Evolutionary conservation across 1,140 invertebrate species (phyloP), one percentile per base, ranked within the genome.

Genomic region (Zaprionus lachaisei): DNA sequence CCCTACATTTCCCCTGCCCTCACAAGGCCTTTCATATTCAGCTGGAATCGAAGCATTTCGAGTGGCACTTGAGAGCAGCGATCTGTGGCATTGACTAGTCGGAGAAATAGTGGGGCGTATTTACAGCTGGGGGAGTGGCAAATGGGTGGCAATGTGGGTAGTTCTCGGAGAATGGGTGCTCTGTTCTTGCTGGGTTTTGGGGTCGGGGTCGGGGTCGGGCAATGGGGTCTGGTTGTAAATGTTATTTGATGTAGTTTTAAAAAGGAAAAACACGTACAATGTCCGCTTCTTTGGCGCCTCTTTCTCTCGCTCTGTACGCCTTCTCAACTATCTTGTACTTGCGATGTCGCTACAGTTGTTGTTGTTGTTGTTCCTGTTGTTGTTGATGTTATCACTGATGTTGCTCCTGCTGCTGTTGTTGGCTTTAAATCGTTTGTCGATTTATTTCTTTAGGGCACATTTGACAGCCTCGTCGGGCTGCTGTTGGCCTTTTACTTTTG

Each of bases 191-290:
- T 38, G 26, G 54, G 37, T 17, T 54, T 55, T 58, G 65, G 20
- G 20, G 11, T 51, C 2, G 20, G 47, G 20, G 20, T 51, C 20
- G 28, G 28, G 28, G 28, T 31, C 28, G 28, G 28, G 28, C 28
- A 7, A 31, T 31, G 28, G 7, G 47, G 20, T 51, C 47, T 82
- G 76, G 65, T 69, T 61, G 81, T 77, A 80, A 74, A 84, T 74
- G 79, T 73, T 68, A 80, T 84, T 80, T 83, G 76, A 84, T 84
- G 81, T 80, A 84, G 81, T 78, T 84, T 76, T 78, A 73, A 64
- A 84, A 81, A 76, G 75, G 63, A 76, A 85, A 85, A 75, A 78
- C 79, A 85, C 82, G 79, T 81, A 81, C 78, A 54, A 55, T 67
- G 65, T 74, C n/a, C 74, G 67, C 55, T 63, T 56, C 49, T 57